A percentile compares a stretch with the other conserved stretches of the same genome.
Conservation (phyloP, 2,888 invertebrate species). For the Hirtodrosophila alboralis region DNA sequence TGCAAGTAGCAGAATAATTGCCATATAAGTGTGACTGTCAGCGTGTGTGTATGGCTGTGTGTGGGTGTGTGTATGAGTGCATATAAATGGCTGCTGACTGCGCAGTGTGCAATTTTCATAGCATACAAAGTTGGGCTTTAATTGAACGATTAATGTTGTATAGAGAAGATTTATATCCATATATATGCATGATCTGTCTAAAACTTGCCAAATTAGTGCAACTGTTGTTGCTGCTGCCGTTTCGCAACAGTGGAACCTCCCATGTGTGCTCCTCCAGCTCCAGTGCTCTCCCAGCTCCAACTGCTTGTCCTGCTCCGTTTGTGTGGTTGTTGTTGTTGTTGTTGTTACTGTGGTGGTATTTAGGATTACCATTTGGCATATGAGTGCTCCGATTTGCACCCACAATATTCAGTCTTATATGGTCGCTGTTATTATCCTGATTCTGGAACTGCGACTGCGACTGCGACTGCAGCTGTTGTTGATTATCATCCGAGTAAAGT, state of each 20-base stretch:
- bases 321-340: constrained; percentile 14
- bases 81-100: constrained; percentile 49
- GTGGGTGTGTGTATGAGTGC: constrained; percentile 27
- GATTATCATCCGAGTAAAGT: constrained; percentile 53
- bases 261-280: constrained; percentile 70
- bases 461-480: constrained; percentile 29
- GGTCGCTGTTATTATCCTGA: constrained; percentile 29
- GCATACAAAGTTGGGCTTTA: constrained; percentile 25
- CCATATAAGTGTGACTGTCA: constrained; percentile 57
- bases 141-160: constrained; percentile 38
- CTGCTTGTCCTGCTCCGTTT: constrained; percentile 17
- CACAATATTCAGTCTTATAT: constrained; percentile 55
- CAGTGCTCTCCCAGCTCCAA: constrained; percentile 12
- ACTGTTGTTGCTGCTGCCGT: constrained; percentile 43
- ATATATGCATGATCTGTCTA: constrained; percentile 1
- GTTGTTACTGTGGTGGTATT: constrained; percentile 31
- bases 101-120: constrained; percentile 39
- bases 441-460: constrained; percentile 17
- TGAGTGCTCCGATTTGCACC: constrained; percentile 25
- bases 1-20: constrained; percentile 51
- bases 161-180: not conserved
- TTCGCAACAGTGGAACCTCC: constrained; percentile 72
- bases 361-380: constrained; percentile 52
- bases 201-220: constrained; percentile 49
- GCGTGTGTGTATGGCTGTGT: constrained; percentile 6